Conservation (phyloP, 2,888 invertebrate species). For the Galeopsomyia nigrocyanea region DNA sequence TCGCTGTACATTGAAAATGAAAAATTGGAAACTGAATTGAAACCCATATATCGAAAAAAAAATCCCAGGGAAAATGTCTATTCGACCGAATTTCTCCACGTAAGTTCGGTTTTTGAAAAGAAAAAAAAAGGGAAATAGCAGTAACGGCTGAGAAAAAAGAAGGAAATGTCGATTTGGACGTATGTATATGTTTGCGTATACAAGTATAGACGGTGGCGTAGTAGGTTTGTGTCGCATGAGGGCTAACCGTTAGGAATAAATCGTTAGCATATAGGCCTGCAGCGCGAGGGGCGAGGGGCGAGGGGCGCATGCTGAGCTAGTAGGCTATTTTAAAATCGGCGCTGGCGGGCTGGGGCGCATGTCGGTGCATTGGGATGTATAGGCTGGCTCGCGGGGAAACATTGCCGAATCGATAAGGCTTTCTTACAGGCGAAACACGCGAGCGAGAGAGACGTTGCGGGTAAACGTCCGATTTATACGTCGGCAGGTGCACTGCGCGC, state of each 20-base stretch:
- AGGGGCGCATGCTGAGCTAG: background rate
- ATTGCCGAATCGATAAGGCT: slow-evolving; percentile 39
- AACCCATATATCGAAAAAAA: too few species aligned
- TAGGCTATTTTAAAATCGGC: too few species aligned
- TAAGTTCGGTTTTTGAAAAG: too few species aligned
- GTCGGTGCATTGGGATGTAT: background rate
- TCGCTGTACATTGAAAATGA: too few species aligned
- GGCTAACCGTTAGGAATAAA: slow-evolving; percentile 33
- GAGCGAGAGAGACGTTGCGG: slow-evolving; percentile 13
- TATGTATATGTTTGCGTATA: background rate
- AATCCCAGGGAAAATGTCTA: too few species aligned
- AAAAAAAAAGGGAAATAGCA: background rate
- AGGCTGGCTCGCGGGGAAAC: slow-evolving; percentile 10
- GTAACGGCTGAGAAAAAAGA: slow-evolving; percentile 1
- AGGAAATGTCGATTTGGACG: background rate
- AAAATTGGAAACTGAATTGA: too few species aligned
- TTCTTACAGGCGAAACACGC: slow-evolving; percentile 27
- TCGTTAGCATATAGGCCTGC: background rate
- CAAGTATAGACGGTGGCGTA: too few species aligned
- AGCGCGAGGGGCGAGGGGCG: background rate
- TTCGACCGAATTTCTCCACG: too few species aligned
- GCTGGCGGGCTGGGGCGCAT: background rate
- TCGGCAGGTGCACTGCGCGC: background rate
- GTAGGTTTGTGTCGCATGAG: slow-evolving; percentile 27
- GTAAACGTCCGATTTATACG: slow-evolving; percentile 40